Conservation (phyloP, 1,140 invertebrate genomes). For the Triops longicaudatus region DNA sequence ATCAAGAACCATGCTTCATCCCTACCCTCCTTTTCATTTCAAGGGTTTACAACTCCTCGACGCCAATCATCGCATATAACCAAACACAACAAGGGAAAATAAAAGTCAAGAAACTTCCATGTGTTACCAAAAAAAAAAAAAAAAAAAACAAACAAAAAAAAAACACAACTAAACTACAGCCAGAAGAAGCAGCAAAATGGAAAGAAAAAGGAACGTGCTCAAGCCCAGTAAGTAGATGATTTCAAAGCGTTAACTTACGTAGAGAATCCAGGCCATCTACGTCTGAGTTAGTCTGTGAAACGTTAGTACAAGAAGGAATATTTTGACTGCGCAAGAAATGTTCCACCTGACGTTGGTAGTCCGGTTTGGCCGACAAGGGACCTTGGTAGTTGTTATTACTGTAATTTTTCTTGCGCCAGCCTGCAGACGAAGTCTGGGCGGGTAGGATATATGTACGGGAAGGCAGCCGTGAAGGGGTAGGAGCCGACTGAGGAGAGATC, state of each 20-base stretch:
- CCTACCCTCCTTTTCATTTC: neutral
- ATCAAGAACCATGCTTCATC: neutral
- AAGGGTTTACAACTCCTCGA: neutral
- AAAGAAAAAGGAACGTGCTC: neutral
- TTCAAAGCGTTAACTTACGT: neutral
- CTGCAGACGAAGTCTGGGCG: neutral
- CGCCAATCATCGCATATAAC: neutral
- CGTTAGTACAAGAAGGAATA: neutral
- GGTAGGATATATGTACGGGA: neutral
- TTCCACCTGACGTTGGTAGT: conserved; percentile 20
- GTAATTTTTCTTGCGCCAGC: neutral
- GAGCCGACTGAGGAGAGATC: neutral
- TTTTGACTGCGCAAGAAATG: conserved; percentile 23
- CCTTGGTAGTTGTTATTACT: neutral
- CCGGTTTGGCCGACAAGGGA: neutral
- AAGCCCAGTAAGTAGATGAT: neutral
- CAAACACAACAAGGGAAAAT: neutral
- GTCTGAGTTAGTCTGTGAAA: conserved; percentile 1
- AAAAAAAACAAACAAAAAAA: too few species aligned
- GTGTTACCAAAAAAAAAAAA: too few species aligned
- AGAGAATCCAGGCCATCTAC: neutral
- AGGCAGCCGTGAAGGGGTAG: neutral
- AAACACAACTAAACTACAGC: too few species aligned
- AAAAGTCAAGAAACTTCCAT: too few species aligned
- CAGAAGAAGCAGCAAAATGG: neutral